A percentile compares a stretch with the other conserved stretches of the same genome.
Conservation (phyloP, 2,888 invertebrate species). For the Diogma glabrata region DNA sequence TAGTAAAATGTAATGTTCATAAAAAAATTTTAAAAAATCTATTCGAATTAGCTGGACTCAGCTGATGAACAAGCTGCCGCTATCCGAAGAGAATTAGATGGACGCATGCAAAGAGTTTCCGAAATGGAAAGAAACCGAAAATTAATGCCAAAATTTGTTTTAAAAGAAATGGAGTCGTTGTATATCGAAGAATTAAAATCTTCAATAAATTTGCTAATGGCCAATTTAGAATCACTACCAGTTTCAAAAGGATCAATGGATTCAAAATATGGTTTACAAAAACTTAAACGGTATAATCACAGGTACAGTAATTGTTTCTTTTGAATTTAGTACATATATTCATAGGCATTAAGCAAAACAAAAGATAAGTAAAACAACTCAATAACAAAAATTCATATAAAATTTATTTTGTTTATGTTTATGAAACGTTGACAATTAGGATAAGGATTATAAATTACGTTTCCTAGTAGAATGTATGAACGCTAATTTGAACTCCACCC, state of each 20-base stretch:
- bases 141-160: slow-evolving; percentile 96
- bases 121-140: slow-evolving; percentile 98
- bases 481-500: too few relatives aligned
- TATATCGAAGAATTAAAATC: slow-evolving; percentile 97
- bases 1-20: background rate
- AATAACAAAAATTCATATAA: too few relatives aligned
- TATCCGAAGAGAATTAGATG: slow-evolving; percentile 95
- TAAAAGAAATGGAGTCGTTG: slow-evolving; percentile 99
- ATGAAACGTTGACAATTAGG: too few relatives aligned
- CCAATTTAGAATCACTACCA: slow-evolving; percentile 96
- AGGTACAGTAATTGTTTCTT: too few relatives aligned
- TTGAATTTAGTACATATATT: too few relatives aligned
- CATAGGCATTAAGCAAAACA: too few relatives aligned
- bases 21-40: background rate
- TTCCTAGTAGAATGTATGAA: too few relatives aligned
- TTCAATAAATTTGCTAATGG: slow-evolving; percentile 96
- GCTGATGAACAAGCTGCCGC: slow-evolving; percentile 99
- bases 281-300: slow-evolving; percentile 96
- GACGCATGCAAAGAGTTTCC: slow-evolving; percentile 90
- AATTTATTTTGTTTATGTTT: too few relatives aligned
- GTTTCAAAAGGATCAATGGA: slow-evolving; percentile 97
- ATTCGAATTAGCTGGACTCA: slow-evolving; percentile 73
- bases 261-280: slow-evolving; percentile 94
- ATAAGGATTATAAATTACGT: too few relatives aligned
- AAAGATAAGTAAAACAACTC: too few relatives aligned